Base-by-base conservation (phyloP, 2,888 invertebrate species). In the Orchesella flavescens region DNA sequence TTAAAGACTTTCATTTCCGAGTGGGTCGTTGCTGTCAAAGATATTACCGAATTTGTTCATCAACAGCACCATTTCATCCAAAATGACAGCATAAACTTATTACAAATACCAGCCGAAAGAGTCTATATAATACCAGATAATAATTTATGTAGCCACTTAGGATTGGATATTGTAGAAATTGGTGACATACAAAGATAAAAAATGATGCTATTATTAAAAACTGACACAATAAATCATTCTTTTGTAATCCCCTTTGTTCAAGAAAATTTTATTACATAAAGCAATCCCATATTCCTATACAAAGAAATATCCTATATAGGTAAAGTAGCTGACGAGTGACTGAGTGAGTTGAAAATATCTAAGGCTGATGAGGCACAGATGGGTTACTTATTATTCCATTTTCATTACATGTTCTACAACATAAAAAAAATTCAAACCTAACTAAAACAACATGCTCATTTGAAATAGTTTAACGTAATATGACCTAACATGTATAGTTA, bases 11-110 rank as follows among this genome's bases (percentile, higher is more conserved):
- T 83, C 66, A 19, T 87, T 0, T 43, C 59, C 5, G 76, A 87
- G 21, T 84, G 85, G 85, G 77, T 86, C 17, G 69, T 84, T 19
- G 69, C 75, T 10, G 74, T 87, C 17, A 24, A 73, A 13, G 87
- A 87, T 59, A 76, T 87, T 1, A 87, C 87, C 0, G 69, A 78
- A 1, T 87, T 87, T 65, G 87, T 87, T n/a, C 13, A 65, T 53
- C 5, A 19, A 13, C 86, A 86, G 55, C 24, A 61, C 15, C 19
- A 55, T 21, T 73, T 57, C 72, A 81, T 86, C 12, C 23, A 69
- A 21, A 74, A 24, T 0, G 49, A 73, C 5, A 34, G 84, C n/a
- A 15, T 86, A 46, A 74, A 78, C 0, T 49, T 79, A 21, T 79
- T 86, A 19, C 53, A 68, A 17, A 73, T 87, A 0, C 87, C 87